A percentile compares a stretch with the other conserved stretches of the same genome.
These are phyloP conservation scores for Cololabis saira DNA, from an alignment of 2,113 vertebrate species.

Conservation along the genomic window DNA sequence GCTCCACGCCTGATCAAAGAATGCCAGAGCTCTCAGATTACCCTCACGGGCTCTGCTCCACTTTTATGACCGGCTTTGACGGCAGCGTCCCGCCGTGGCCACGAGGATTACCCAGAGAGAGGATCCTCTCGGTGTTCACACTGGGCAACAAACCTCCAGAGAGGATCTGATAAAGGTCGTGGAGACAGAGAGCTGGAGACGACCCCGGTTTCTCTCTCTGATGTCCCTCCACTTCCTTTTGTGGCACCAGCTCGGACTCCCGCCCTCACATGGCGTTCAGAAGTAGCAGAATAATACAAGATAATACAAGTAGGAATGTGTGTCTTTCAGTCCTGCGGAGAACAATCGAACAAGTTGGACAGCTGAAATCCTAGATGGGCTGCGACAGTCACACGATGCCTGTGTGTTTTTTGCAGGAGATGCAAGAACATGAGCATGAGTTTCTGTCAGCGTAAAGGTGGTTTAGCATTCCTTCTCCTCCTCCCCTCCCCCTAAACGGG, in stretches of 20 bases:
- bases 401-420: not conserved
- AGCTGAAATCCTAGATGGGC: too few relatives aligned
- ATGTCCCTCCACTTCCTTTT: conserved; percentile 12
- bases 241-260: not conserved
- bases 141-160: not conserved
- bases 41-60: conserved; percentile 3
- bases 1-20: conserved; percentile 9
- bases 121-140: too few relatives aligned
- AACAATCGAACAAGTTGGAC: too few relatives aligned
- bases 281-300: not conserved
- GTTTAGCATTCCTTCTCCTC: not conserved
- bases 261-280: not conserved
- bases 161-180: conserved; percentile 3
- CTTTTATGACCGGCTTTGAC: conserved; percentile 14
- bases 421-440: not conserved
- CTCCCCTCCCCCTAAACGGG: not conserved
- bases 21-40: conserved; percentile 26
- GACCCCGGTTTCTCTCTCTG: conserved; percentile 15
- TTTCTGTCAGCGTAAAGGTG: not conserved
- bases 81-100: not conserved
- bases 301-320: not conserved
- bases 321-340: too few relatives aligned
- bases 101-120: not conserved
- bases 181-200: not conserved
- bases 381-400: too few relatives aligned